These are phyloP conservation scores for Pomacea maculata DNA, from an alignment of 1,140 invertebrate genomes.

Conservation along the genomic window DNA sequence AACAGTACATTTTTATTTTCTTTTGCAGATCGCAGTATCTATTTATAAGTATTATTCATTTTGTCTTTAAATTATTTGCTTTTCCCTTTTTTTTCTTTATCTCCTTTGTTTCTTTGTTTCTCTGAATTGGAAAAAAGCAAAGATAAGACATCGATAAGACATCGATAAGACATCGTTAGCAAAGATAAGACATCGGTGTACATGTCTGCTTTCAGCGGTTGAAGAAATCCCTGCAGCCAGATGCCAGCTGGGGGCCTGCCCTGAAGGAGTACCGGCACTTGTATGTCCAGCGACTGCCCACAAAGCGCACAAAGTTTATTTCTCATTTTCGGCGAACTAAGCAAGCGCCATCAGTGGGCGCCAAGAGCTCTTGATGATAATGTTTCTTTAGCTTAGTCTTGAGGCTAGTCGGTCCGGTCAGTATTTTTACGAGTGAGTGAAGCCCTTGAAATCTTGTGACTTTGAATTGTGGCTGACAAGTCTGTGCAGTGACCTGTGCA, in stretches of 20 bases:
- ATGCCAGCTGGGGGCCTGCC: slow-evolving; percentile 31
- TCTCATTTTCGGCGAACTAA: background rate
- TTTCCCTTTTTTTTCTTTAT: too few relatives aligned
- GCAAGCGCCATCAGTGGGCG: background rate
- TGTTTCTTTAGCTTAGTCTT: background rate
- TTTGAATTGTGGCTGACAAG: background rate
- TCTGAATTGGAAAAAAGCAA: too few relatives aligned
- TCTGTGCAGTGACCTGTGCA: background rate
- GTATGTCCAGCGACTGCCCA: slow-evolving; percentile 10
- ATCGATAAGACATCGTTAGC: too few relatives aligned
- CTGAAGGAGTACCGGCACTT: slow-evolving; percentile 16
- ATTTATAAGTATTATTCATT: too few relatives aligned
- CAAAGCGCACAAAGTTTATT: background rate
- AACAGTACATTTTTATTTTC: too few relatives aligned
- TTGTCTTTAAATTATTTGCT: too few relatives aligned
- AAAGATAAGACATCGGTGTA: background rate
- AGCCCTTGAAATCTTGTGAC: background rate
- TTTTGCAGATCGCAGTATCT: too few relatives aligned
- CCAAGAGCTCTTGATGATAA: background rate
- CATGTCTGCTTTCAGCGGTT: slow-evolving; percentile 25
- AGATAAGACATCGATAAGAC: background rate
- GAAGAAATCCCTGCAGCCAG: slow-evolving; percentile 24
- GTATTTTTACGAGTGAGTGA: background rate
- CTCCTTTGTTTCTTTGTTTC: too few relatives aligned
- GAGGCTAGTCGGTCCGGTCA: background rate